phyloP scores from a whole-genome alignment of 2,113 vertebrate species.

The Amphiprion ocellaris region DNA sequence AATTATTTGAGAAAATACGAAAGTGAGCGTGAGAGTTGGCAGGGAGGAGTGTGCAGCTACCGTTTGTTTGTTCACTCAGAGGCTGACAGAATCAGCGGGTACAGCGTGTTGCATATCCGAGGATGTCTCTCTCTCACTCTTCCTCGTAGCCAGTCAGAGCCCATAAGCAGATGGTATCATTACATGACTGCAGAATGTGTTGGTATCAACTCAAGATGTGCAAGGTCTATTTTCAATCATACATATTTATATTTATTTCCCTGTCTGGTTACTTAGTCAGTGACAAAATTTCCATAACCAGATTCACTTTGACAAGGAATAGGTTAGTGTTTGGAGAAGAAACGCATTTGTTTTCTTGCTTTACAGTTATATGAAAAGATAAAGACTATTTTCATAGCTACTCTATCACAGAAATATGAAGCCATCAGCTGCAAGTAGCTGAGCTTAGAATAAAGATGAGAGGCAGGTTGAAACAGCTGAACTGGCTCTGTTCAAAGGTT shows the following conservation, averaged over 20 bases:
- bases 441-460: neutral
- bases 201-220: conserved; percentile 44
- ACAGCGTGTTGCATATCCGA: conserved; percentile 54
- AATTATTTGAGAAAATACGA: conserved; percentile 64
- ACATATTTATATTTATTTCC: conserved; percentile 41
- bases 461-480: neutral
- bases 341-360: neutral
- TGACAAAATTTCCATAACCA: neutral
- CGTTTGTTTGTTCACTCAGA: conserved; percentile 56
- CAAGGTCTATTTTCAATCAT: conserved; percentile 34
- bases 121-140: conserved; percentile 36
- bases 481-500: neutral
- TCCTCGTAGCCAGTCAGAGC: conserved; percentile 47
- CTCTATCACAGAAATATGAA: neutral
- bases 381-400: neutral
- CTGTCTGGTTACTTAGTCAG: conserved; percentile 22
- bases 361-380: too few species aligned
- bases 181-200: conserved; percentile 67
- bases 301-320: neutral
- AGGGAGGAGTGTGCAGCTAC: conserved; percentile 26
- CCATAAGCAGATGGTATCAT: conserved; percentile 80
- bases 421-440: neutral
- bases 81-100: conserved; percentile 55
- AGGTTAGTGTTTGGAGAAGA: too few species aligned
- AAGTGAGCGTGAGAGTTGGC: conserved; percentile 33